Evolutionary conservation across 2,888 invertebrate genomes (phyloP).

Genomic region (Leucophenga montana): DNA sequence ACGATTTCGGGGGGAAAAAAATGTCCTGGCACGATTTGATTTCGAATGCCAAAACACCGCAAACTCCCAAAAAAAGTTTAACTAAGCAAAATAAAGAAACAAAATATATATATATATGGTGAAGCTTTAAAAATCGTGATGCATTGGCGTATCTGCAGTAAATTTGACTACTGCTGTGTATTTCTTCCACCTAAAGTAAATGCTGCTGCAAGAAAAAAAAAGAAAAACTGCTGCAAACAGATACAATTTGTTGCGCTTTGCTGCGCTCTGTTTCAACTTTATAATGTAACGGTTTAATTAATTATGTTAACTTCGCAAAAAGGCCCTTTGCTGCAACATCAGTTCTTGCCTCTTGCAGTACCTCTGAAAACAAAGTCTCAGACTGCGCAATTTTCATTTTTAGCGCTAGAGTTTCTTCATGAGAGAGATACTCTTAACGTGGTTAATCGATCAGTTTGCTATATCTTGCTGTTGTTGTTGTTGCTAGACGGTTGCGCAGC

Average conservation of each 20-base stretch:
- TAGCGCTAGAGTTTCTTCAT: not conserved
- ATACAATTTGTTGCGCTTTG: too few relatives aligned
- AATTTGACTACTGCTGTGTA: conserved; percentile 42
- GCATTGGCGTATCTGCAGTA: conserved; percentile 18
- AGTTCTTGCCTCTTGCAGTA: conserved; percentile 2
- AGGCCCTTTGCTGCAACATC: conserved; percentile 18
- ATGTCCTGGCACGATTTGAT: conserved; percentile 66
- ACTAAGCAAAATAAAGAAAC: conserved; percentile 11
- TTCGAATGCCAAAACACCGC: conserved; percentile 43
- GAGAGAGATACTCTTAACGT: conserved; percentile 46
- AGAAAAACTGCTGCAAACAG: not conserved
- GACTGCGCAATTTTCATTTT: conserved; percentile 61
- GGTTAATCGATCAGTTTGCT: conserved; percentile 59
- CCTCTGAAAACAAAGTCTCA: conserved; percentile 7
- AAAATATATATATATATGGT: conserved; percentile 25
- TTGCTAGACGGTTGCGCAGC: conserved; percentile 11
- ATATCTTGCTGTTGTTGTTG: conserved; percentile 22
- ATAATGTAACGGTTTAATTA: conserved; percentile 73
- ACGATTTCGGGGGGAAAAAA: conserved; percentile 41
- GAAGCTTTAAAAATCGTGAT: conserved; percentile 57
- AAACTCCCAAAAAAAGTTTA: not conserved
- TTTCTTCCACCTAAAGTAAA: conserved; percentile 7
- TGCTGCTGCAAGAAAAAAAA: not conserved
- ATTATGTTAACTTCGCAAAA: conserved; percentile 66
- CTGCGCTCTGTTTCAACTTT: conserved; percentile 51